A percentile compares a stretch with the other conserved stretches of the same genome.
Conservation (phyloP, 2,113 vertebrate species). For the Gallinago media region DNA sequence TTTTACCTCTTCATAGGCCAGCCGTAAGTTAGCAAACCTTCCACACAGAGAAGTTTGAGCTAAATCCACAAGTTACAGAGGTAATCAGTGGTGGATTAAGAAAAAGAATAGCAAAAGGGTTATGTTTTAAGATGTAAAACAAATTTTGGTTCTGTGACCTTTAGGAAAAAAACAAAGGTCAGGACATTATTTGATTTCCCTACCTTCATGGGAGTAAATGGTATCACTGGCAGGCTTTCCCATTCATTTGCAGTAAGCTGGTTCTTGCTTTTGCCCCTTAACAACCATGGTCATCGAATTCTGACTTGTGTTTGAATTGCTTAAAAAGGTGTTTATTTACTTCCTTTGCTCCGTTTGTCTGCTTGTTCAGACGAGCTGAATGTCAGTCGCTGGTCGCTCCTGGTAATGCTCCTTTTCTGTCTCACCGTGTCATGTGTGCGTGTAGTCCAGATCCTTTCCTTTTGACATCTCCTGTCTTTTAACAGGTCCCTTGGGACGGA, state of each 20-base stretch:
- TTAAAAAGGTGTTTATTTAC: background rate
- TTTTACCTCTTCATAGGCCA: background rate
- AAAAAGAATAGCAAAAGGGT: background rate
- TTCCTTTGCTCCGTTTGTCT: background rate
- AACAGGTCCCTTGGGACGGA: background rate
- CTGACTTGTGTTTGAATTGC: background rate
- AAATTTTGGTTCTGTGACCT: background rate
- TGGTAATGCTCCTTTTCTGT: background rate
- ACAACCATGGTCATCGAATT: background rate
- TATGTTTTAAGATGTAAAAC: background rate
- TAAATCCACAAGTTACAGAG: background rate
- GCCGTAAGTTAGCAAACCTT: background rate
- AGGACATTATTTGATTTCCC: background rate
- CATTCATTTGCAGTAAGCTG: background rate
- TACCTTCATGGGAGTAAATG: background rate
- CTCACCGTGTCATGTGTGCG: accelerated
- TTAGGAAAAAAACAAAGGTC: background rate
- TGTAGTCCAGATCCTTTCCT: background rate
- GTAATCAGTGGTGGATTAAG: background rate
- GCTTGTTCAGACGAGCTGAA: background rate
- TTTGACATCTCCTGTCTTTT: background rate
- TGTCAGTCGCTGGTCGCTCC: background rate
- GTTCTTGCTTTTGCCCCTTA: background rate
- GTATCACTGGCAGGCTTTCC: background rate
- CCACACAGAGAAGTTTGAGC: background rate